phyloP scores from a whole-genome alignment of 2,113 vertebrate genomes.

The Platysternon megacephalum region DNA sequence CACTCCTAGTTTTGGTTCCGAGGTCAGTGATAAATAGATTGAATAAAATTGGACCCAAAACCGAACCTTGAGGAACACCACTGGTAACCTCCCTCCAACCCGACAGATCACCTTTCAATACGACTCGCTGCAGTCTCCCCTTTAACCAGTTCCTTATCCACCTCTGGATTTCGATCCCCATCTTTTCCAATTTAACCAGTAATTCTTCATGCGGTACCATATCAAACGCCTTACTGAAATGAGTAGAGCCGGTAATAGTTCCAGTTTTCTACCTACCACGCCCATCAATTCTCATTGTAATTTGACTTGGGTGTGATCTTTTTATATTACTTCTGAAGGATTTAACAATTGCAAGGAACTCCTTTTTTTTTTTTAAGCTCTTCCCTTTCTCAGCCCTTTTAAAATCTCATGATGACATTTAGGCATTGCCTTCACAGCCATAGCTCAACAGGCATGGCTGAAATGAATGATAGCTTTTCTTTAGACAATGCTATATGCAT shows the following conservation, averaged over 20 bases:
- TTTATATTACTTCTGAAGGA: background rate
- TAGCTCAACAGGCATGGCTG: background rate
- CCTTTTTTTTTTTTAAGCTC: background rate
- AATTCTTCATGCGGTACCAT: too few species aligned
- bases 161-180: too few species aligned
- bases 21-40: too few species aligned
- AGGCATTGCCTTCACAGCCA: background rate
- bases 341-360: background rate
- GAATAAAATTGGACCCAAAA: too few species aligned
- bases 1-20: too few species aligned
- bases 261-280: background rate
- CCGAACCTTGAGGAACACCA: too few species aligned
- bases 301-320: background rate
- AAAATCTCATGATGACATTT: accelerated
- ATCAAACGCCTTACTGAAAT: too few species aligned
- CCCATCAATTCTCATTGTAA: background rate
- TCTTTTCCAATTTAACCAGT: too few species aligned
- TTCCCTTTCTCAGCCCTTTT: background rate
- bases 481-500: background rate
- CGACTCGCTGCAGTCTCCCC: too few species aligned
- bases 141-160: too few species aligned
- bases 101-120: too few species aligned
- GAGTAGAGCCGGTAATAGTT: background rate
- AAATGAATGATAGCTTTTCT: background rate
- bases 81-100: too few species aligned